phyloP scores from a whole-genome alignment of 2,888 invertebrate genomes.

The Epirrhoe alternata region DNA sequence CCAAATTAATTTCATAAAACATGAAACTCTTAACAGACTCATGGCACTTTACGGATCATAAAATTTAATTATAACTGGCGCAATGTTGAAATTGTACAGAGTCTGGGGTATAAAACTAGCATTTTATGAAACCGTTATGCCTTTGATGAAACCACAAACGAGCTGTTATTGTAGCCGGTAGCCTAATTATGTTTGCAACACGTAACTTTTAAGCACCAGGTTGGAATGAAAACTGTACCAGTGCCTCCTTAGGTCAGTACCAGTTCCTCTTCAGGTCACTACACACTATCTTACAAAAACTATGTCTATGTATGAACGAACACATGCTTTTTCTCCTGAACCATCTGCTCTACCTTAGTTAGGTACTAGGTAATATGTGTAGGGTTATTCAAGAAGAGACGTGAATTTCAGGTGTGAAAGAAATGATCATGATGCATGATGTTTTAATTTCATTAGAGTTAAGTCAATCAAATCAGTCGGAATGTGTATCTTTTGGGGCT shows the following conservation, averaged over 20 bases:
- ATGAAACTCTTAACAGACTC: conserved; percentile 46
- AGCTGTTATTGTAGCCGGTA: conserved; percentile 19
- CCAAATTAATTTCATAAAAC: conserved; percentile 44
- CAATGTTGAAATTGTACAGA: conserved; percentile 51
- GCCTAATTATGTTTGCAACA: conserved; percentile 16
- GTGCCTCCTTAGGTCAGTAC: background rate
- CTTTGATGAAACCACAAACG: conserved; percentile 44
- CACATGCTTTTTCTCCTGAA: too few relatives aligned
- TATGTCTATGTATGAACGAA: background rate
- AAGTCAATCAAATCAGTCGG: too few relatives aligned
- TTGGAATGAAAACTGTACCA: background rate
- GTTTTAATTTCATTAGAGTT: too few relatives aligned
- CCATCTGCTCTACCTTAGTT: too few relatives aligned
- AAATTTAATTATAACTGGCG: conserved; percentile 47
- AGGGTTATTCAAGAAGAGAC: too few relatives aligned
- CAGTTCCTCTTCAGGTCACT: background rate
- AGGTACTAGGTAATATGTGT: too few relatives aligned
- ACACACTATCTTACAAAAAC: background rate
- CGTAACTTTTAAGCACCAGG: conserved; percentile 3
- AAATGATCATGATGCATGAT: too few relatives aligned
- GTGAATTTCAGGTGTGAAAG: too few relatives aligned
- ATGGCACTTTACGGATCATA: conserved; percentile 47
- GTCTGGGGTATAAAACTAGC: conserved; percentile 34
- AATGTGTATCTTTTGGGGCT: too few relatives aligned
- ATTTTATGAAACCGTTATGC: conserved; percentile 30